Evolutionary conservation across 2,113 vertebrate genomes (phyloP).

Genomic region (Circaetus cinerascens): DNA sequence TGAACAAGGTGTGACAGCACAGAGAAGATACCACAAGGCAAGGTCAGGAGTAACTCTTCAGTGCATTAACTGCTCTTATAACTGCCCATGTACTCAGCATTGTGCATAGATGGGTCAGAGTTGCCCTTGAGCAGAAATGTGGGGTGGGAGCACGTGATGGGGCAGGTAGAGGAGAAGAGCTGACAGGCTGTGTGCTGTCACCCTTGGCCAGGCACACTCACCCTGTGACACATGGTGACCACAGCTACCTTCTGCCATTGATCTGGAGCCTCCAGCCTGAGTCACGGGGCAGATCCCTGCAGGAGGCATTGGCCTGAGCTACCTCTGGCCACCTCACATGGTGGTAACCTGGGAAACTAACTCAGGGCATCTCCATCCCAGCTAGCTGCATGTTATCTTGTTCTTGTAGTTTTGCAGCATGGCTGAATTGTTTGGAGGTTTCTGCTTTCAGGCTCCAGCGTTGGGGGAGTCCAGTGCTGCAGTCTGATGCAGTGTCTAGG

Average conservation of each 20-base stretch:
- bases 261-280: neutral
- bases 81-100: neutral
- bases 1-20: neutral
- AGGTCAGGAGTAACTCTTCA: neutral
- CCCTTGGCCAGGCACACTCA: neutral
- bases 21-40: neutral
- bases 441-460: neutral
- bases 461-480: neutral
- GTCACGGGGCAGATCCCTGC: neutral
- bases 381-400: neutral
- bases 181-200: neutral
- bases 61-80: neutral
- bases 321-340: neutral
- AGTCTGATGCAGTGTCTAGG: neutral
- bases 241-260: neutral
- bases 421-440: neutral
- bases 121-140: neutral
- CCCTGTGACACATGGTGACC: neutral
- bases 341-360: neutral
- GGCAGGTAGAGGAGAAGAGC: neutral
- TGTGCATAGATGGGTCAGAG: neutral
- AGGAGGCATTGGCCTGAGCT: neutral
- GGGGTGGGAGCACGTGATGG: neutral
- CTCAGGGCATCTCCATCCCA: neutral
- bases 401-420: neutral